Evolutionary conservation across 2,888 invertebrate species (phyloP), one percentile per base, ranked within the genome.

Genomic region (Xanthia togata): DNA sequence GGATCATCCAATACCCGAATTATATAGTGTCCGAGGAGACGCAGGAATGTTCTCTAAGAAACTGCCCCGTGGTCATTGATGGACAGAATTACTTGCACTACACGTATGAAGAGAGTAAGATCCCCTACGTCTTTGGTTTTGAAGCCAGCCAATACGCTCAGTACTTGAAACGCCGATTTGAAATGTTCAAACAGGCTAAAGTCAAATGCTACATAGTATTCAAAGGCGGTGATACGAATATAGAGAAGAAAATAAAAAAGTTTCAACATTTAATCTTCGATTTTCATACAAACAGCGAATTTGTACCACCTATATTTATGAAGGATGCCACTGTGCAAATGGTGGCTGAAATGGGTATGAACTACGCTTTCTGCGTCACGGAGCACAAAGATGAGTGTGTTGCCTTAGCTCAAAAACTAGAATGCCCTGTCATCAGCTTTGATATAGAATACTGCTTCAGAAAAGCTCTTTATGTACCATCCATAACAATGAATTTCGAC

Each of bases 161-260:
- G 2, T 85, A 82, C 53, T 23, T 94, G 17, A 89, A 78, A 80
- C 41, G 74, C 4, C 71, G 79, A 17, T 81, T 93, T 0, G 63
- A 35, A 20, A 90, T 85, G 77, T 94, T 90, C 78, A 89, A 88
- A 77, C 70, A 85, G 17, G 91, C 92, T 12, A 90, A 92, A 31
- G 76, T 93, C 0, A 87, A 85, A 70, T 93, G 92, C 63, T 89
- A 89, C 69, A 82, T 92, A 47, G 70, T 94, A n/a, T 89, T 93
- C 62, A 91, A 93, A 87, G 92, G 93, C 5, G 91, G 92, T 0
- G 86, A 90, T 50, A 35, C 73, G 26, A 78, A 89, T 26, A 75
- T 88, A 0, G 53, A 85, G 1, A 78, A 73, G 38, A 87, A 82
- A 73, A 70, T 89, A 2, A 38, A 76, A 53, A 78, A 68, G 12